A percentile compares a stretch with the other conserved stretches of the same genome.
Evolutionary conservation across 2,113 vertebrate species (phyloP).

Genomic region (Lophotis ruficrista): DNA sequence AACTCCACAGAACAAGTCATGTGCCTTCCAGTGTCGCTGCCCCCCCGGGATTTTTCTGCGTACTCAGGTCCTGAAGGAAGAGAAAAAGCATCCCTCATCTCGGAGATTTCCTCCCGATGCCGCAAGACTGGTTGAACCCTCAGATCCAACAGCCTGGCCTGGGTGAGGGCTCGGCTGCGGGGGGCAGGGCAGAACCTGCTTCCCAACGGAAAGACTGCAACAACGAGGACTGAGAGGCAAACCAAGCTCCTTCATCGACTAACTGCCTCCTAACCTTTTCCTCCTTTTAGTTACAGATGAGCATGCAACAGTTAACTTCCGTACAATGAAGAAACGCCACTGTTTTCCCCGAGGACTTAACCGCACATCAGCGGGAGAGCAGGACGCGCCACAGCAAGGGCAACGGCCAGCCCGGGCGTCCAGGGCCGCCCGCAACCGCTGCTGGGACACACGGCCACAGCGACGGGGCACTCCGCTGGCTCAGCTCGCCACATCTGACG

Average conservation of each 20-base stretch:
- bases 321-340: not conserved
- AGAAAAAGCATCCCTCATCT: accelerated
- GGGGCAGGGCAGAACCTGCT: not conserved
- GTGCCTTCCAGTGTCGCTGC: not conserved
- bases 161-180: too few relatives aligned
- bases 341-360: not conserved
- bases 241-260: accelerated
- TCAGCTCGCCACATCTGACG: accelerated
- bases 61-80: accelerated
- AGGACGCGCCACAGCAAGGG: accelerated
- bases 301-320: not conserved
- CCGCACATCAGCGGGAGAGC: accelerated
- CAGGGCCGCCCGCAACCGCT: accelerated
- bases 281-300: not conserved
- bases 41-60: not conserved
- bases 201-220: not conserved
- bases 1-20: not conserved
- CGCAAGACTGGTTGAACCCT: not conserved
- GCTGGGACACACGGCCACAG: not conserved
- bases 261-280: not conserved
- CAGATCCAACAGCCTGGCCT: accelerated
- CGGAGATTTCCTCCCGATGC: accelerated
- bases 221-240: not conserved
- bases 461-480: not conserved
- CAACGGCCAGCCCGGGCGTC: not conserved